phyloP scores from a whole-genome alignment of 1,140 invertebrate species.

The Frieseomelitta varia region DNA sequence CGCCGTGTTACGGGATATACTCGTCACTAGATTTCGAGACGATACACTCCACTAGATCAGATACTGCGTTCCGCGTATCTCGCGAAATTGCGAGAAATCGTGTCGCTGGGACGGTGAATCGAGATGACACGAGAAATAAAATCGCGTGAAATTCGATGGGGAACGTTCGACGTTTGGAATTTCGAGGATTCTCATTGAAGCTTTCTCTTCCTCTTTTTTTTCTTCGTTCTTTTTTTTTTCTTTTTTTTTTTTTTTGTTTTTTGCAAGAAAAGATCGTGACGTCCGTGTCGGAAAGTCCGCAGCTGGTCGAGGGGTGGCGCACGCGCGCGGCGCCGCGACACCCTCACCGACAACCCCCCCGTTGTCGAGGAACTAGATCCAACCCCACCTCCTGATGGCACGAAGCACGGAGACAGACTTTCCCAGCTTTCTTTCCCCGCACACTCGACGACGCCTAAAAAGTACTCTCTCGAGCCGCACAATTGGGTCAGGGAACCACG shows the following conservation, averaged over 20 bases:
- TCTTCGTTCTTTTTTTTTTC: too few species aligned
- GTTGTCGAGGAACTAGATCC: constrained; percentile 26
- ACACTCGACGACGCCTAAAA: constrained; percentile 37
- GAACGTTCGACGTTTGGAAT: neutral
- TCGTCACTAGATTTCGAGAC: too few species aligned
- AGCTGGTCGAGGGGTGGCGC: constrained; percentile 29
- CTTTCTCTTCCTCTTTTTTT: too few species aligned
- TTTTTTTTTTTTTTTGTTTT: neutral
- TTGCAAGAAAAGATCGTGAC: neutral
- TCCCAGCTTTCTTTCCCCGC: constrained; percentile 21
- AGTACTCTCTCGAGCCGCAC: constrained; percentile 18
- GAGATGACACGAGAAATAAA: too few species aligned
- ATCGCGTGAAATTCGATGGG: too few species aligned
- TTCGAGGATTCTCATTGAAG: neutral
- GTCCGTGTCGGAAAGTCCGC: constrained; percentile 20
- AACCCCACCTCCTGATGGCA: neutral
- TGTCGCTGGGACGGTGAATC: too few species aligned
- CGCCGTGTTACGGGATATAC: too few species aligned
- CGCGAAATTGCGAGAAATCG: neutral
- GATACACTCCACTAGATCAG: too few species aligned
- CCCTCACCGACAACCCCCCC: constrained; percentile 32
- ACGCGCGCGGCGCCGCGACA: neutral
- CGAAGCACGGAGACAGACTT: neutral
- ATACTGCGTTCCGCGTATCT: too few species aligned
- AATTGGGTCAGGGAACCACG: constrained; percentile 48